Evolutionary conservation across 2,888 invertebrate species (phyloP).

Genomic region (Nowickia ferox): DNA sequence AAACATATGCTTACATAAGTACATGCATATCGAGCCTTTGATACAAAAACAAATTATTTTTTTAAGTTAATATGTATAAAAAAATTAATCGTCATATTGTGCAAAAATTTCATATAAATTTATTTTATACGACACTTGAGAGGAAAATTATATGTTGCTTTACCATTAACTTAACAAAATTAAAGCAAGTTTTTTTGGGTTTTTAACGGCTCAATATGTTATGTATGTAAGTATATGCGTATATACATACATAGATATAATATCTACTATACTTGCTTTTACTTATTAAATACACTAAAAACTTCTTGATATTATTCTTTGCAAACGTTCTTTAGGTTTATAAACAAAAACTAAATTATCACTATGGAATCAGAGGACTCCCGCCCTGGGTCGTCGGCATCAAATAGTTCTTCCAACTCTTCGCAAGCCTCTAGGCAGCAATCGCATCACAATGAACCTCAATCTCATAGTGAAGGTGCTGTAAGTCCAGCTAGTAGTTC

Average conservation of each 20-base stretch:
- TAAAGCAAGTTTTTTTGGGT: too few relatives aligned
- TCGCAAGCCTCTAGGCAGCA: conserved; percentile 82
- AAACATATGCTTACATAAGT: too few relatives aligned
- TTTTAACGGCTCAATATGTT: too few relatives aligned
- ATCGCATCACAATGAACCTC: conserved; percentile 63
- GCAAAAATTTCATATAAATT: too few relatives aligned
- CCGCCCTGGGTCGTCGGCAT: conserved; percentile 79
- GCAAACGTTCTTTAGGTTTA: conserved; percentile 45
- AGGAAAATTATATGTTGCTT: too few relatives aligned
- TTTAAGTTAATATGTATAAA: too few relatives aligned
- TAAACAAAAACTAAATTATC: background rate
- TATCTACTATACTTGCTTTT: background rate
- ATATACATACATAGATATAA: background rate
- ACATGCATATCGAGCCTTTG: too few relatives aligned
- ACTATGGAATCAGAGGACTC: conserved; percentile 82
- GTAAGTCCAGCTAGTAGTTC: conserved; percentile 65
- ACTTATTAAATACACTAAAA: background rate
- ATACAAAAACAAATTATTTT: too few relatives aligned
- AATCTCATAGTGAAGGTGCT: conserved; percentile 44
- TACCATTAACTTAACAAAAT: too few relatives aligned
- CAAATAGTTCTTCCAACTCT: conserved; percentile 83
- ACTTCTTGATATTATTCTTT: conserved; percentile 8
- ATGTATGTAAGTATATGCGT: background rate
- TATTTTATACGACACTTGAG: too few relatives aligned
- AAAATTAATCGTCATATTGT: too few relatives aligned